phyloP scores from a whole-genome alignment of 2,888 invertebrate genomes.

The Dasysyrphus albostriatus region DNA sequence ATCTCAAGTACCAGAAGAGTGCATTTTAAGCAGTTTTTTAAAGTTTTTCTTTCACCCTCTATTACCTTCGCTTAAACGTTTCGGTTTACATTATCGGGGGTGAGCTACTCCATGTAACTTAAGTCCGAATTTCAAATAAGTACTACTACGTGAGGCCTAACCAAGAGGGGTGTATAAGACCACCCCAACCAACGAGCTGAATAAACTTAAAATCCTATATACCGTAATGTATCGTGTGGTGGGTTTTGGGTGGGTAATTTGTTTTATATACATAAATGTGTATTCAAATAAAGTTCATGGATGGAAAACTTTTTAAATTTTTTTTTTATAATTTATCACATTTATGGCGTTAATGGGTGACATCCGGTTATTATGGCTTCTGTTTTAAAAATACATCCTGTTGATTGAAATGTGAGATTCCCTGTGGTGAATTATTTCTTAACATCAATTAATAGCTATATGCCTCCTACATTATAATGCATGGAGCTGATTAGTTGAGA shows the following conservation, averaged over 20 bases:
- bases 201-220: conserved; percentile 1
- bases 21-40: conserved; percentile 33
- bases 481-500: conserved; percentile 55
- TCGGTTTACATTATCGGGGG: background rate
- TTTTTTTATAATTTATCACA: conserved; percentile 15
- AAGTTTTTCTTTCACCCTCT: background rate
- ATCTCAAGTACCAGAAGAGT: conserved; percentile 17
- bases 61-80: conserved; percentile 10
- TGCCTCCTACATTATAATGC: conserved; percentile 23
- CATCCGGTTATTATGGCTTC: conserved; percentile 61
- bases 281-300: conserved; percentile 24
- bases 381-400: conserved; percentile 57
- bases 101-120: conserved; percentile 16
- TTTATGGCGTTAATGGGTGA: conserved; percentile 54
- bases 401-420: conserved; percentile 64
- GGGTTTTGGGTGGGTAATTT: conserved; percentile 14
- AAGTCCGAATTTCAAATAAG: conserved; percentile 22
- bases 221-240: background rate
- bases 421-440: conserved; percentile 69
- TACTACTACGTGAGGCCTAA: conserved; percentile 19
- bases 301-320: conserved; percentile 21
- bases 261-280: conserved; percentile 10
- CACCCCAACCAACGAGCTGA: conserved; percentile 7
- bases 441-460: conserved; percentile 68
- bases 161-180: background rate